Percentiles rank a stretch among this genome's conserved stretches.
phyloP scores from a whole-genome alignment of 2,888 invertebrate genomes.

The Notodonta ziczac region DNA sequence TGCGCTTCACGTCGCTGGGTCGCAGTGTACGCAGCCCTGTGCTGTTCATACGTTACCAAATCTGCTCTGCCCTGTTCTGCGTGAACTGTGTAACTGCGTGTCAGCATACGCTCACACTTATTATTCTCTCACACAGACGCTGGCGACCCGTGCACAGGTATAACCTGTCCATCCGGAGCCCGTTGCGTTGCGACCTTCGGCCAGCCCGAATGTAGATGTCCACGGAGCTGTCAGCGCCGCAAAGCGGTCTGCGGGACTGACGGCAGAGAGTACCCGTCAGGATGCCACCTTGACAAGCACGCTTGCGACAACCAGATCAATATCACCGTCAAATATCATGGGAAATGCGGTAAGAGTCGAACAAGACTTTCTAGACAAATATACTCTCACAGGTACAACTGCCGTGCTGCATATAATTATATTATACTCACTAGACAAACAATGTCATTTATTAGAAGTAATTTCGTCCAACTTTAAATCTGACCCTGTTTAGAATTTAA shows the following conservation, averaged over 20 bases:
- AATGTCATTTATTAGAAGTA: too few relatives aligned
- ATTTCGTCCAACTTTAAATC: too few relatives aligned
- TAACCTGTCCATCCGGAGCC: constrained; percentile 88
- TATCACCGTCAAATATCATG: constrained; percentile 91
- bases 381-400: not conserved
- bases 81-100: too few relatives aligned
- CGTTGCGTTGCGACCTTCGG: constrained; percentile 88
- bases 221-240: constrained; percentile 85
- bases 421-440: too few relatives aligned
- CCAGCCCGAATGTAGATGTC: constrained; percentile 86
- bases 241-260: constrained; percentile 95
- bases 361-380: not conserved
- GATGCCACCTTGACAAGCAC: constrained; percentile 92
- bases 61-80: too few relatives aligned
- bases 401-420: not conserved
- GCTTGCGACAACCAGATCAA: constrained; percentile 91
- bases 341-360: constrained; percentile 91
- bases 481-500: too few relatives aligned
- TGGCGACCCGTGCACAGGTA: constrained; percentile 89
- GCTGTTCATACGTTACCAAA: too few relatives aligned
- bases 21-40: too few relatives aligned
- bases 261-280: constrained; percentile 93
- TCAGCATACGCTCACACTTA: not conserved
- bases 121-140: constrained; percentile 74
- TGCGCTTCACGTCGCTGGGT: too few relatives aligned